A percentile compares a stretch with the other conserved stretches of the same genome.
These are phyloP conservation scores for Istiophorus platypterus DNA, from an alignment of 2,113 vertebrate species.

Conservation along the genomic window DNA sequence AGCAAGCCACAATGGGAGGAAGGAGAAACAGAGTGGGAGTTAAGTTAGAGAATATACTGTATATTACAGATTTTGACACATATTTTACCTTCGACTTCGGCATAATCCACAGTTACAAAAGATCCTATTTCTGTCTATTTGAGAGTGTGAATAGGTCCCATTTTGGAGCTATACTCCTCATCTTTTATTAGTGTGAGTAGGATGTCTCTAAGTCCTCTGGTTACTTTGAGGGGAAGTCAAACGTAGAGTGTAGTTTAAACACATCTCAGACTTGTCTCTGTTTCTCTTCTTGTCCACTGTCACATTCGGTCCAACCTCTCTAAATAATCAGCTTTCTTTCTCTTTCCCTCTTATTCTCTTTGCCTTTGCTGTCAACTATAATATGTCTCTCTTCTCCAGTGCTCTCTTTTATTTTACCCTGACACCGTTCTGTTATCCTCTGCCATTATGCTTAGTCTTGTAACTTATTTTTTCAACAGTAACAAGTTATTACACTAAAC, in stretches of 20 bases:
- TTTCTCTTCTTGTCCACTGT: slow-evolving; percentile 51
- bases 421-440: neutral
- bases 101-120: neutral
- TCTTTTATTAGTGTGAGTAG: slow-evolving; percentile 19
- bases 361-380: neutral
- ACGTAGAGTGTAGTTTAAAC: slow-evolving; percentile 51
- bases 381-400: neutral
- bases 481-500: neutral
- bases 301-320: slow-evolving; percentile 32
- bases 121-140: neutral
- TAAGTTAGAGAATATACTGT: neutral
- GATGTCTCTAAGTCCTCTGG: slow-evolving; percentile 25
- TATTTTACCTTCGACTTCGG: neutral
- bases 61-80: neutral
- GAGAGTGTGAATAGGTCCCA: neutral
- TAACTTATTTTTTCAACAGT: neutral
- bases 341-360: neutral
- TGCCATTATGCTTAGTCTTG: no score
- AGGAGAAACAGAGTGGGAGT: neutral
- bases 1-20: neutral
- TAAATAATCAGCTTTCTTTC: slow-evolving; percentile 35
- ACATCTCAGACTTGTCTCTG: slow-evolving; percentile 26
- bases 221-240: slow-evolving; percentile 55
- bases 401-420: neutral
- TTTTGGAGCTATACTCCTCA: neutral